Base-by-base conservation (phyloP, 2,888 invertebrate genomes). In the Pterostichus madidus region DNA sequence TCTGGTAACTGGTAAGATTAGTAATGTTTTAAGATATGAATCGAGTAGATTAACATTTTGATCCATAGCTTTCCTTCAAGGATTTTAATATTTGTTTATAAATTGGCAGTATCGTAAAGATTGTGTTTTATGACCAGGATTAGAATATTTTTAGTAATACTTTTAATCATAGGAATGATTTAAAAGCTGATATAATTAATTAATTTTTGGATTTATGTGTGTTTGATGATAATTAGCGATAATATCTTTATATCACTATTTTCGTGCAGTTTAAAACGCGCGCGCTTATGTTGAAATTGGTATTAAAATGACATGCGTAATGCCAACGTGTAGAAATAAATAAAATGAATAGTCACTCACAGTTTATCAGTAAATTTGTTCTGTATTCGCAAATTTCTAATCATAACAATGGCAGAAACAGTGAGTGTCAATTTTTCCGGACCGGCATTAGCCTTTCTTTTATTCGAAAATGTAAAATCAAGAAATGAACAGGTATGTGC, bases 391-490 rank as follows among this genome's bases (percentile, higher is more conserved):
- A 44, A 44, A 15, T 46, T 17, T 24, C 24, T 73, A 61, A 76
- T 59, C 53, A 56, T 6, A 44, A 59, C 32, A 59, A 89, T 88
- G 88, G 85, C 85, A 59, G 87, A 88, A 84, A 87, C 87, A 6
- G 84, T 88, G 31, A 86, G 86, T 75, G 88, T 89, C 49, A 87
- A 87, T n/a, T 76, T 89, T 10, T 88, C 89, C 0, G 94, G 94
- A 73, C 92, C 94, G 78, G 93, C 94, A 73, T 91, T 94, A 86
- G 94, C 94, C 3, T 91, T 94, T 88, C 89, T 95, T 84, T 90
- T 94, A 84, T 94, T 93, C 86, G 94, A 95, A 89, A 94, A 94
- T 89, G 90, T 92, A 79, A 93, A 93, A 88, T 91, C 91, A 46
- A 87, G 88, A 64, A 91, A 91, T 85, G 92, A 93, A 87, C 94